Evolutionary conservation across 2,113 vertebrate genomes (phyloP).

Genomic region (Nothoprocta pentlandii): DNA sequence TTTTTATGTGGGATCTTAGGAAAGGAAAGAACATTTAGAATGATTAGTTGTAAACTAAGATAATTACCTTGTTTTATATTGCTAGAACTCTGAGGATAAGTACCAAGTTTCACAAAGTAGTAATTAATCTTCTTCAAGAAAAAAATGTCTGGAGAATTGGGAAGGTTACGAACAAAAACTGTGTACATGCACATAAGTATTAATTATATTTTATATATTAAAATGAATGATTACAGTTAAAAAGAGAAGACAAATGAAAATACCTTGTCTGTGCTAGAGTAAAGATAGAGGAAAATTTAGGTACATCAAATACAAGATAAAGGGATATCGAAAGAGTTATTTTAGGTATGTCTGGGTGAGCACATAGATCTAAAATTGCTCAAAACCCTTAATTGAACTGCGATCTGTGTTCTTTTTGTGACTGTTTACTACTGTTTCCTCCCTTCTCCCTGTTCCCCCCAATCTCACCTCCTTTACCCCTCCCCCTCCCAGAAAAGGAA

Average conservation of each 20-base stretch:
- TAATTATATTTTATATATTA: neutral
- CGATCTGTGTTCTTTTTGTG: conserved; percentile 17
- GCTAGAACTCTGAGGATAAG: neutral
- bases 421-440: neutral
- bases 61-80: neutral
- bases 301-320: neutral
- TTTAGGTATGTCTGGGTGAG: neutral
- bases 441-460: too few relatives aligned
- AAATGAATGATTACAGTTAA: neutral
- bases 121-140: neutral
- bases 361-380: neutral
- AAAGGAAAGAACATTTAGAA: neutral
- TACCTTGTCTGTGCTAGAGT: neutral
- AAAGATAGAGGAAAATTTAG: neutral
- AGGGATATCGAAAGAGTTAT: neutral
- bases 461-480: too few relatives aligned
- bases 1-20: neutral
- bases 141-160: neutral
- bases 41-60: neutral
- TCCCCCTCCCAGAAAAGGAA: neutral
- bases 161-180: neutral
- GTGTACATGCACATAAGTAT: neutral
- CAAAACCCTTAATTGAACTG: neutral
- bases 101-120: neutral
- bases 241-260: neutral